Conservation (phyloP, 2,113 vertebrate genomes). For the Melozone crissalis region DNA sequence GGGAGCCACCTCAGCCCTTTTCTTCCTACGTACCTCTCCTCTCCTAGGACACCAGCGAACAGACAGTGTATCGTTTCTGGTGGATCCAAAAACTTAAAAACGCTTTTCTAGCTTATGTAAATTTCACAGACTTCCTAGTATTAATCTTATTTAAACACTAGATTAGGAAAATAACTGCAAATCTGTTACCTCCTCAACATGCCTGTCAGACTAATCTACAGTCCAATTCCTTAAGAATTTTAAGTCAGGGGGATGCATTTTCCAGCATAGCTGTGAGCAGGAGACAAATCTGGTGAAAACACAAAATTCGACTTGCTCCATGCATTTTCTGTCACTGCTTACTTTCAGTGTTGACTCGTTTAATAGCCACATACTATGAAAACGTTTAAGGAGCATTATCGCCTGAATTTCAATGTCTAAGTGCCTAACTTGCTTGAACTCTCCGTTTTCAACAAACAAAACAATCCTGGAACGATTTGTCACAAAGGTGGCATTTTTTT, state of each 20-base stretch:
- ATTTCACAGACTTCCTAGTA: not conserved
- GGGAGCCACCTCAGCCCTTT: rapidly evolving
- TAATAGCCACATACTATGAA: not conserved
- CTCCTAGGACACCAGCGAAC: rapidly evolving
- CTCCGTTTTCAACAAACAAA: not conserved
- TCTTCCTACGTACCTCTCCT: rapidly evolving
- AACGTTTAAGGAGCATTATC: rapidly evolving
- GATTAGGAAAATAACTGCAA: not conserved
- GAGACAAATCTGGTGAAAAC: not conserved
- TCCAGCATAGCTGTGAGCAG: not conserved
- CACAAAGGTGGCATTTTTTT: not conserved
- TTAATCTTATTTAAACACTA: not conserved
- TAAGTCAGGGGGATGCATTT: not conserved
- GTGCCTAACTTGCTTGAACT: not conserved
- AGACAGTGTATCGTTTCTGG: rapidly evolving
- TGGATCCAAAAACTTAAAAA: not conserved
- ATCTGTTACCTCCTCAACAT: not conserved
- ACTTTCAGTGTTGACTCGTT: not conserved
- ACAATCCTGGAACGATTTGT: rapidly evolving
- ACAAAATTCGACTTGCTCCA: rapidly evolving
- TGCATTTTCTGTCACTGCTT: not conserved
- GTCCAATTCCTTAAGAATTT: not conserved
- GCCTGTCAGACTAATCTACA: not conserved
- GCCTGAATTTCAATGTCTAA: not conserved
- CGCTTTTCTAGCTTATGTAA: rapidly evolving